A percentile compares a stretch with the other conserved stretches of the same genome.
Evolutionary conservation across 2,113 vertebrate species (phyloP).

Genomic region (Oenanthe melanoleuca): DNA sequence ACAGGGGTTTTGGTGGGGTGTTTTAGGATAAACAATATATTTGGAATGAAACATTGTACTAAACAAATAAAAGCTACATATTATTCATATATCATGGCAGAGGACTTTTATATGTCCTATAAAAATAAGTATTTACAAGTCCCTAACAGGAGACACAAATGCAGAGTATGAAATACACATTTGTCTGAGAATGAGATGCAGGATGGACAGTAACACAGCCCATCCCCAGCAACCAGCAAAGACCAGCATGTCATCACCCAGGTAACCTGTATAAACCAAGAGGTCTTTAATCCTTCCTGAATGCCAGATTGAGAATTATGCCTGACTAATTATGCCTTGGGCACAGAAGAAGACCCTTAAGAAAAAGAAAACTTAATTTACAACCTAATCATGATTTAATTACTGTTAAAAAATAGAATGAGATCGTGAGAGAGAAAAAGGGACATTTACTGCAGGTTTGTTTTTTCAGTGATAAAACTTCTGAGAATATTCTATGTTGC

Average conservation of each 20-base stretch:
- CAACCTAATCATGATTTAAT: background rate
- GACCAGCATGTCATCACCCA: background rate
- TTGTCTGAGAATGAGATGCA: background rate
- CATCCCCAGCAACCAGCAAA: background rate
- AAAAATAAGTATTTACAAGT: background rate
- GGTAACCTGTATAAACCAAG: background rate
- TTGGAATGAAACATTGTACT: background rate
- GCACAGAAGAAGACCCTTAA: background rate
- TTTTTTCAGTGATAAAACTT: background rate
- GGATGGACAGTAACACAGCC: background rate
- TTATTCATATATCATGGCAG: background rate
- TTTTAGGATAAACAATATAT: background rate
- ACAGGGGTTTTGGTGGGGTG: fast-evolving
- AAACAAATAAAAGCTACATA: background rate
- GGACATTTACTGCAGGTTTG: background rate
- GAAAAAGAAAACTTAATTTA: background rate
- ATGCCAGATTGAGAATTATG: background rate
- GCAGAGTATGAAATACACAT: background rate
- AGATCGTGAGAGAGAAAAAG: background rate
- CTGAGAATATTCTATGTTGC: background rate
- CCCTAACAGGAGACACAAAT: background rate
- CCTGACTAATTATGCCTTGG: background rate
- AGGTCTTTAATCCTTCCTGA: background rate
- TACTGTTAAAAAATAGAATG: background rate
- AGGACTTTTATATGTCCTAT: background rate